Conservation (phyloP, 2,113 vertebrate species). For the Seriola rivoliana region DNA sequence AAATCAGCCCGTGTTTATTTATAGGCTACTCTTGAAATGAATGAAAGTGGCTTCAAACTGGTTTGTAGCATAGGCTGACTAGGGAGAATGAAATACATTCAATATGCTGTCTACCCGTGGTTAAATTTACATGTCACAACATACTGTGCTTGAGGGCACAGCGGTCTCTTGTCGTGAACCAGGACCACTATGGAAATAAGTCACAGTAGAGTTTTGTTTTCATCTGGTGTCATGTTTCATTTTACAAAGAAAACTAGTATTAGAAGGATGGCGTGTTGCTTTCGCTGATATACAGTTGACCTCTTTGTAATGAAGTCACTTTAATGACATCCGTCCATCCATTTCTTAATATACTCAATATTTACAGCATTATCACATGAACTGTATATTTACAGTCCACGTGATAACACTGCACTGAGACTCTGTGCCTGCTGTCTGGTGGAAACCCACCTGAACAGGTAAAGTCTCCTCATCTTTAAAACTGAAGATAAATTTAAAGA, state of each 20-base stretch:
- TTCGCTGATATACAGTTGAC: background rate
- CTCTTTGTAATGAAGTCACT: background rate
- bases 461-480: background rate
- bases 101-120: background rate
- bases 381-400: background rate
- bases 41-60: background rate
- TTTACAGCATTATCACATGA: background rate
- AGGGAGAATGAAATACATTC: background rate
- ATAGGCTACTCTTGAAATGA: background rate
- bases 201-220: background rate
- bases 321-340: background rate
- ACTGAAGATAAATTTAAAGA: background rate
- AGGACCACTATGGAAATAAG: conserved; percentile 4
- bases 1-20: background rate
- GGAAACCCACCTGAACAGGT: background rate
- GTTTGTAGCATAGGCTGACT: background rate
- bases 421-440: background rate
- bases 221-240: background rate
- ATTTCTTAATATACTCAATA: background rate
- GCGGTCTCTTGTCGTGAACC: background rate
- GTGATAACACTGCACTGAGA: background rate
- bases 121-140: conserved; percentile 16
- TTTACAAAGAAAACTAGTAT: background rate
- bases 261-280: background rate
- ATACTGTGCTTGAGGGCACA: background rate